These are phyloP conservation scores for Artemia sinica DNA, from an alignment of 2,888 invertebrate species.

Conservation along the genomic window DNA sequence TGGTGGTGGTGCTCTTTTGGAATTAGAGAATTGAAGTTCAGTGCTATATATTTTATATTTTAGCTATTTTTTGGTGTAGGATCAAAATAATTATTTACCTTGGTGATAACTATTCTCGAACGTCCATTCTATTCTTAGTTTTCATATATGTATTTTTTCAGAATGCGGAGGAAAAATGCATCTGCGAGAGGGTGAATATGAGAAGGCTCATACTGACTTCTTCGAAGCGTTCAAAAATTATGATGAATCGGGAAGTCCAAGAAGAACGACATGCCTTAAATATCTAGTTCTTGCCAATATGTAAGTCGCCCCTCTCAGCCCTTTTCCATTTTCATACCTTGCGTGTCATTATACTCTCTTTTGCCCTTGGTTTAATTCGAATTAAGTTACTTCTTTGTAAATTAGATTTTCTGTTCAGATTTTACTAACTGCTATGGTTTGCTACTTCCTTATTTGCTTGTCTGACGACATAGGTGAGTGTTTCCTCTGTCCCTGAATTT, in stretches of 20 bases:
- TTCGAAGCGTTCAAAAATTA: slow-evolving; percentile 99
- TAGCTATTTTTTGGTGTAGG: background rate
- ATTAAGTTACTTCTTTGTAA: too few relatives aligned
- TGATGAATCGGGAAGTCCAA: slow-evolving; percentile 92
- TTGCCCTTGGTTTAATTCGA: too few relatives aligned
- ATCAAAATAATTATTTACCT: background rate
- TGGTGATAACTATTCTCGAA: slow-evolving; percentile 1
- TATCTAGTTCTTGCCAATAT: slow-evolving; percentile 96
- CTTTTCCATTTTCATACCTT: background rate
- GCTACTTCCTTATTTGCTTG: too few relatives aligned
- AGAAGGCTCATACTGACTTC: slow-evolving; percentile 96
- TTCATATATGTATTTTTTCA: slow-evolving; percentile 30
- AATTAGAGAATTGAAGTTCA: background rate
- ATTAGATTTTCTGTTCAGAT: too few relatives aligned
- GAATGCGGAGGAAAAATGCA: slow-evolving; percentile 99
- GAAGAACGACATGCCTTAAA: slow-evolving; percentile 90
- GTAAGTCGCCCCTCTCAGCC: slow-evolving; percentile 44
- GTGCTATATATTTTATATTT: background rate
- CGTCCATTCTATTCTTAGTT: slow-evolving; percentile 13
- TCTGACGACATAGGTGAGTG: too few relatives aligned
- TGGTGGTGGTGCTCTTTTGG: background rate
- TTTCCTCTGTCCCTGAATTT: too few relatives aligned
- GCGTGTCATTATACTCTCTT: background rate
- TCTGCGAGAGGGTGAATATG: slow-evolving; percentile 91
- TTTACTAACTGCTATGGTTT: too few relatives aligned